These are phyloP conservation scores for Pogonomyrmex barbatus DNA, from an alignment of 1,140 invertebrate genomes.

Conservation along the genomic window DNA sequence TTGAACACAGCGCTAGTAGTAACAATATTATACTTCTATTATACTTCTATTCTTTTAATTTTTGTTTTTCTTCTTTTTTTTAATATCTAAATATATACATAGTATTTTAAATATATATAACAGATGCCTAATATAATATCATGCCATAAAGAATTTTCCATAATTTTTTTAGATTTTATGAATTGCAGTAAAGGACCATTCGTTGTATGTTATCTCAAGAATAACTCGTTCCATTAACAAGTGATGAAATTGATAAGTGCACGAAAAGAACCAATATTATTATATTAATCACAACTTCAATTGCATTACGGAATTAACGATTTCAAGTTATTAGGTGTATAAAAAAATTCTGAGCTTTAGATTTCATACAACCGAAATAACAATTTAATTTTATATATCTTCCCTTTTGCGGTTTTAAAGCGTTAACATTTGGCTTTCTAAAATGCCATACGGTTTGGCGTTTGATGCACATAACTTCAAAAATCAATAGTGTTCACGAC, in stretches of 20 bases:
- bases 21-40: background rate
- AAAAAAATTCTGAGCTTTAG: no score
- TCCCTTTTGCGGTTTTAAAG: no score
- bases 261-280: background rate
- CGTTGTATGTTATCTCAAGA: background rate
- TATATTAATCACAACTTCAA: no score
- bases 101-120: background rate
- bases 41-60: background rate
- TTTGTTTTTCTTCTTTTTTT: background rate
- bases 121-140: background rate
- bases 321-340: no score
- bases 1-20: background rate
- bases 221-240: background rate
- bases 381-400: no score
- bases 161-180: background rate
- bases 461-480: no score
- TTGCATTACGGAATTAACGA: no score
- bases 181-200: conserved; percentile 6
- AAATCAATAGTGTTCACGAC: no score
- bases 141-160: background rate
- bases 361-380: no score
- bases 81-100: background rate
- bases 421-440: no score
- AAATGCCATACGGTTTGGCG: no score
- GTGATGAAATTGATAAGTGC: background rate